Conservation (phyloP, 2,888 invertebrate species). For the Patella depressa region DNA sequence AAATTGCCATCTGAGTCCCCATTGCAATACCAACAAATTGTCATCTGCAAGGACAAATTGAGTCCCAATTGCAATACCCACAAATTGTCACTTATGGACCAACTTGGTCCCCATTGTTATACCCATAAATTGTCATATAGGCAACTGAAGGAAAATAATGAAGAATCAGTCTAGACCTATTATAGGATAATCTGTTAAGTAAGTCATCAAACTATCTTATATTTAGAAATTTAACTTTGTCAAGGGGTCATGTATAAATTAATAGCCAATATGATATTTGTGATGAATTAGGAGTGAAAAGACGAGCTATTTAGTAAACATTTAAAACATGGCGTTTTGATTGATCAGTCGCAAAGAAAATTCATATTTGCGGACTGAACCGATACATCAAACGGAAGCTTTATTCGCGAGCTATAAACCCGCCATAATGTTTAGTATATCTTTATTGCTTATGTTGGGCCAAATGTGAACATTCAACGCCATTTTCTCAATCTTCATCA, state of each 20-base stretch:
- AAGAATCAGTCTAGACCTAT: no score
- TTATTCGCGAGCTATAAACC: background rate
- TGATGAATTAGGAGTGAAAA: conserved; percentile 10
- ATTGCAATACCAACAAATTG: no score
- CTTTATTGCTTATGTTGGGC: background rate
- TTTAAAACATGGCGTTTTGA: conserved; percentile 10
- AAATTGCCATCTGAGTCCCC: no score
- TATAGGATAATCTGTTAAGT: no score
- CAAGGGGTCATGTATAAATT: background rate
- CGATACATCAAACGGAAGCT: conserved; percentile 1
- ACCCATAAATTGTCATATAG: no score
- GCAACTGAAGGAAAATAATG: no score
- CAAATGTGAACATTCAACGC: background rate
- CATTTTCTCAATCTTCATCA: conserved; percentile 2
- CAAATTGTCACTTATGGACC: no score
- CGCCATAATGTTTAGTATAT: background rate
- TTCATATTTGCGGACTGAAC: background rate
- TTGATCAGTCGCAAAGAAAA: conserved; percentile 9
- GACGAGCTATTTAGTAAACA: conserved; percentile 10
- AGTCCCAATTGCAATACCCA: no score
- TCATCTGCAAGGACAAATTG: no score
- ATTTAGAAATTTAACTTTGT: no score
- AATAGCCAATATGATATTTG: background rate
- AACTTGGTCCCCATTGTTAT: no score
- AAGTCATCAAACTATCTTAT: no score